A percentile compares a stretch with the other conserved stretches of the same genome.
Conservation (phyloP, 2,888 invertebrate species). For the Acanthosepion pharaonis region DNA sequence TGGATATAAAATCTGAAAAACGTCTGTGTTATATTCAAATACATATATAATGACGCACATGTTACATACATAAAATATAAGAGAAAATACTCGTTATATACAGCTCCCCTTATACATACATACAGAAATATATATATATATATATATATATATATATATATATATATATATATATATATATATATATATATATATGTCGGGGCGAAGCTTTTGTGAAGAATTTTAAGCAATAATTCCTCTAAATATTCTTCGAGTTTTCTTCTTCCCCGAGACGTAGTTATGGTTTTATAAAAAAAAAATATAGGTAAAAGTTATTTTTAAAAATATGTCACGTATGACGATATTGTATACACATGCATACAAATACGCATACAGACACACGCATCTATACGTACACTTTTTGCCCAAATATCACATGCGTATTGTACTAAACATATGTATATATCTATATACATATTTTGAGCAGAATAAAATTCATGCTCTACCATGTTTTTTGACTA, state of each 20-base stretch:
- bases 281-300: neutral
- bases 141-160: neutral
- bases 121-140: neutral
- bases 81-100: neutral
- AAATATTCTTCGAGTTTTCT: neutral
- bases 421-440: neutral
- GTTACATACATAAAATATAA: neutral
- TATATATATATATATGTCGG: neutral
- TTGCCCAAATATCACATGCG: neutral
- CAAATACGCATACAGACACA: neutral
- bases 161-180: conserved; percentile 40
- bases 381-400: neutral
- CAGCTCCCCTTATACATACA: neutral
- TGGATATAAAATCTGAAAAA: neutral
- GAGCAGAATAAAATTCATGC: neutral
- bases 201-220: neutral
- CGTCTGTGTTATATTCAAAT: neutral
- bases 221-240: neutral
- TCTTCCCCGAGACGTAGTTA: neutral
- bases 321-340: no score
- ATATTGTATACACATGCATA: neutral
- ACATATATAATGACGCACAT: neutral
- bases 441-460: neutral
- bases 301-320: no score
- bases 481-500: no score